These are phyloP conservation scores for Drosophila leonis DNA, from an alignment of 2,888 invertebrate species.

Conservation along the genomic window DNA sequence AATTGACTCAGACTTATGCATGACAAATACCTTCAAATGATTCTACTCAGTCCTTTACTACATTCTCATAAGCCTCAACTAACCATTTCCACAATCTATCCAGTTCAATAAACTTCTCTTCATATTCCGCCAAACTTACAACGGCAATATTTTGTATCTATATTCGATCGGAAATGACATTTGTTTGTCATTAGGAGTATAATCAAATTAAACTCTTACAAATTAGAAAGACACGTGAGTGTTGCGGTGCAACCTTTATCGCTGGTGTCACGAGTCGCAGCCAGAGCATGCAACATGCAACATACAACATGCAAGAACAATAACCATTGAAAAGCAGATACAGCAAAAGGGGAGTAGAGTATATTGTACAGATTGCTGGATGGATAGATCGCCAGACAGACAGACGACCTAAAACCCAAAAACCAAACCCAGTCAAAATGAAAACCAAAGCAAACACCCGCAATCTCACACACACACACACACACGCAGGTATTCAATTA, in stretches of 20 bases:
- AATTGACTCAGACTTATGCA: neutral
- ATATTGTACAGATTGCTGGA: conserved; percentile 16
- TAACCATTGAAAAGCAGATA: conserved; percentile 1
- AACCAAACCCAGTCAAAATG: conserved; percentile 54
- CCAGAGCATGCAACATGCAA: conserved; percentile 46
- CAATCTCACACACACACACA: conserved; percentile 58
- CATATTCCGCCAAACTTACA: neutral
- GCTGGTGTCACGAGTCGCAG: conserved; percentile 43
- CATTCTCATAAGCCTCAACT: neutral
- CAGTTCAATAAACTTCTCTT: conserved; percentile 29
- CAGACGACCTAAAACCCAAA: conserved; percentile 40
- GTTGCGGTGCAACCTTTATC: conserved; percentile 24
- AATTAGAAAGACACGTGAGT: conserved; percentile 64
- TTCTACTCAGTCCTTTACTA: neutral
- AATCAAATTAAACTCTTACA: conserved; percentile 65
- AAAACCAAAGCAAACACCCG: conserved; percentile 67
- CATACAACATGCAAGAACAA: conserved; percentile 27
- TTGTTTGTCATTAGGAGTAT: conserved; percentile 44
- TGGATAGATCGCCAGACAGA: conserved; percentile 4
- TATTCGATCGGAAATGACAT: conserved; percentile 4
- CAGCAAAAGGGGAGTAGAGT: conserved; percentile 11
- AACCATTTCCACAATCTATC: neutral
- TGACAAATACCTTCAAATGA: too few relatives aligned
- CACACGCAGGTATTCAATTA: conserved; percentile 70
- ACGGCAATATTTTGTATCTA: conserved; percentile 4